Percentiles rank a stretch among this genome's conserved stretches.
Evolutionary conservation across 2,888 invertebrate genomes (phyloP).

Genomic region (Geophilus truncorum): DNA sequence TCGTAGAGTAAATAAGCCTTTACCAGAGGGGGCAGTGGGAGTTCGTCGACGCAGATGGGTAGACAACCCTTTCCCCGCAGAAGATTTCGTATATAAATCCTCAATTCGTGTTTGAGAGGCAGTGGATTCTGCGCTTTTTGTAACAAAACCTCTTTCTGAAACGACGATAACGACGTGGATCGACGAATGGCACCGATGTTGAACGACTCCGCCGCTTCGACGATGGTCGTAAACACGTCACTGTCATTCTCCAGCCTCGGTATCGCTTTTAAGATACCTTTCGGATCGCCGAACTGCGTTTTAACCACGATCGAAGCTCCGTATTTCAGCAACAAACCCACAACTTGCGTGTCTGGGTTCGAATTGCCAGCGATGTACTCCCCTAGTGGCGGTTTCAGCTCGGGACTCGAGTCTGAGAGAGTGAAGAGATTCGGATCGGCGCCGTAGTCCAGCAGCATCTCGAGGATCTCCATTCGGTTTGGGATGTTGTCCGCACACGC

Average conservation of each 20-base stretch:
- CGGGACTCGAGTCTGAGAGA: conserved; percentile 64
- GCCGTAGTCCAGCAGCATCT: conserved; percentile 49
- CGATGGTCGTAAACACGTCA: conserved; percentile 58
- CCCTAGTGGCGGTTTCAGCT: conserved; percentile 70
- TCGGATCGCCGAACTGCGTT: conserved; percentile 76
- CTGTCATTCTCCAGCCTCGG: conserved; percentile 58
- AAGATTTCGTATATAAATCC: conserved; percentile 57
- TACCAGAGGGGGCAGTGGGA: conserved; percentile 62
- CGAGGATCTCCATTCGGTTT: conserved; percentile 54
- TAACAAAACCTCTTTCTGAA: conserved; percentile 62
- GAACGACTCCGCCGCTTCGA: conserved; percentile 70
- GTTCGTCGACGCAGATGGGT: conserved; percentile 55
- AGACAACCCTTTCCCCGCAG: conserved; percentile 56
- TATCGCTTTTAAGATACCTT: conserved; percentile 73
- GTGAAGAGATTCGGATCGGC: conserved; percentile 60
- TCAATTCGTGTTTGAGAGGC: conserved; percentile 61
- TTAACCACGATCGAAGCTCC: conserved; percentile 77
- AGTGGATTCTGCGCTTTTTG: conserved; percentile 63
- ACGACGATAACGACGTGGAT: conserved; percentile 60
- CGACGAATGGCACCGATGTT: conserved; percentile 73
- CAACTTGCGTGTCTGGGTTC: conserved; percentile 62
- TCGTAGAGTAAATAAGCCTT: conserved; percentile 66
- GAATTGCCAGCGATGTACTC: conserved; percentile 74
- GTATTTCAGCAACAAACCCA: conserved; percentile 64
- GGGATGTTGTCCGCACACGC: conserved; percentile 73